Base-by-base conservation (phyloP, 2,888 invertebrate genomes). In the Lasioglossum leucozonium region DNA sequence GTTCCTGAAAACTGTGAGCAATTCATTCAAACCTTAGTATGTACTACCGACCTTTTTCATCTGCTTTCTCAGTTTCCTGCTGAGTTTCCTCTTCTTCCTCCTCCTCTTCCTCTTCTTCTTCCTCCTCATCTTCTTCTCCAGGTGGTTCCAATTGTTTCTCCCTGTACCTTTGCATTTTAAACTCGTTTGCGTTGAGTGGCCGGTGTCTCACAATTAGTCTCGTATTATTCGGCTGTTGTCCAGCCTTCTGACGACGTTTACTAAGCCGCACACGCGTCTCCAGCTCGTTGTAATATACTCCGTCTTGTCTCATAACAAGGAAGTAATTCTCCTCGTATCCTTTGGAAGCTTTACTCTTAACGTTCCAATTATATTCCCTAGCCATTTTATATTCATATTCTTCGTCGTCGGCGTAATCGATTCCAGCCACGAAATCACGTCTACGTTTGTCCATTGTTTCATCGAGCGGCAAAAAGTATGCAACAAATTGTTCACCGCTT, bases 311-410 rank as follows among this genome's bases (percentile, higher is more conserved):
- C 89, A 99, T 97, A 82, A 99, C 98, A 95, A 99, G 97, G 96
- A 99, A 99, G 94, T 99, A 99, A 94, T 99, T 99, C 95, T 99
- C 99, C 95, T 99, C 99, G 92, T 99, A 99, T 58, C 99, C 98
- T 94, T 98, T 98, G 0, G 98, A 98, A 0, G 98, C 97, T 95
- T 99, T 99, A 95, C 99, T 99, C 95, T 99, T 99, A 34, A 99
- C 99, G 94, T 99, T 99, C 99, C 99, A 99, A 94, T 99, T 99
- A 95, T 99, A 99, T 94, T 99, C 99, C 87, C 99, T 96, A 0
- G 99, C 98, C 97, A 99, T 98, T 95, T 98, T 98, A 93, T 99
- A 99, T 92, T 99, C 99, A 93, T 99, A 99, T 79, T 98, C 98
- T 89, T 98, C 98, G 0, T 97, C 98, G 71, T 99, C 99, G 93